A percentile compares a stretch with the other conserved stretches of the same genome.
Evolutionary conservation across 1,140 invertebrate genomes (phyloP).

Genomic region (Bombus fervidus): DNA sequence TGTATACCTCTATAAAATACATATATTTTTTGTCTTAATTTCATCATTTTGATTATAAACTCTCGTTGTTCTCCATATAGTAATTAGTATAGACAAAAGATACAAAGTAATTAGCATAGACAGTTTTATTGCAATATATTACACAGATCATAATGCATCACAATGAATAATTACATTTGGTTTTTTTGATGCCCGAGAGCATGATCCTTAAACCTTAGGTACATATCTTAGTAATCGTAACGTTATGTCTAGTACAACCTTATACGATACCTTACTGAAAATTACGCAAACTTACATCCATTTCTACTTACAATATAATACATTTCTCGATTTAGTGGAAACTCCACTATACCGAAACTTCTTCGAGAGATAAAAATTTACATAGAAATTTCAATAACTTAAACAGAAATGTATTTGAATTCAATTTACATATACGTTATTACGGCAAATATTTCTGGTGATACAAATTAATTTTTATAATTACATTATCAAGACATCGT

Average conservation of each 20-base stretch:
- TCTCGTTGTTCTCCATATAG: no score
- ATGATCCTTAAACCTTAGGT: conserved; percentile 56
- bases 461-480: not conserved
- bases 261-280: conserved; percentile 68
- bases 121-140: conserved; percentile 77
- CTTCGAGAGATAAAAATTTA: not conserved
- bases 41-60: no score
- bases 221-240: conserved; percentile 68
- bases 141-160: conserved; percentile 78
- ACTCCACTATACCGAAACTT: conserved; percentile 18
- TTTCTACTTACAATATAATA: conserved; percentile 82
- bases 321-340: conserved; percentile 57
- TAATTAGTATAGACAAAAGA: not conserved
- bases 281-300: conserved; percentile 74
- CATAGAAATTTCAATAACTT: not conserved
- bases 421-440: not conserved
- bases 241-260: conserved; percentile 71
- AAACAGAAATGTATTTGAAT: not conserved
- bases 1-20: not conserved
- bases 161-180: conserved; percentile 77
- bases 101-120: conserved; percentile 58
- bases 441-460: not conserved
- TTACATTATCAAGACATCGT: not conserved
- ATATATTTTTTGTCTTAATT: not conserved
- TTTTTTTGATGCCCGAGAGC: conserved; percentile 51